Evolutionary conservation across 2,797 vertebrate species (phyloP), one percentile per base, ranked within the genome.

Genomic region (Acanthurus leucopareius): DNA sequence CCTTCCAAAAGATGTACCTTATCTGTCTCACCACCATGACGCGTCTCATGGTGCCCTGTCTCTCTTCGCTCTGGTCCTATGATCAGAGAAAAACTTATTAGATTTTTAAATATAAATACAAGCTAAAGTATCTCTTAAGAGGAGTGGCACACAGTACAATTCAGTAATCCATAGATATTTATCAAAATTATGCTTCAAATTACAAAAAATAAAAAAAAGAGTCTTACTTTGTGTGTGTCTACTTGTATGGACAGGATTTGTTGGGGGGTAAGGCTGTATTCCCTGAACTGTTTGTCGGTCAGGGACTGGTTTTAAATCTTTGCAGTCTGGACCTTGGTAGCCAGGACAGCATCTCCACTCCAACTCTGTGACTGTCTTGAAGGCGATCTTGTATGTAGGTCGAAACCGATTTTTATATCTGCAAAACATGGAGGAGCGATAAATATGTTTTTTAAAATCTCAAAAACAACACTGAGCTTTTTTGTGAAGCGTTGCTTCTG

Each of bases 271-370:
- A 42, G 91, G 82, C 57, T 92, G 90, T 10, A 57, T 83, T 85
- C 86, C 89, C 62, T 84, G 80, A 7, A 73, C 71, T 1, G 69
- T 82, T 64, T 92, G 94, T 75, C 67, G 76, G 45, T 93, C 88
- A 22, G 90, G 90, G 4, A 93, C 75, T 67, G 96, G 95, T 92
- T 95, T 97, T 80, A 94, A 90, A 77, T 98, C 96, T 92, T 92
- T 96, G 85, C 98, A 99, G 89, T 98, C 95, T 16, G 90, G 93
- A 58, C 98, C 98, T 86, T 94, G 96, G 89, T 96, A 97, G 22
- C 97, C 97, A 0, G 98, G 98, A 80, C 98, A 99, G 84, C 98
- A 99, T 56, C 96, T 97, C 98, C 98, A 99, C 68, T 98, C 97
- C 44, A 99, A 72, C 86, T 97, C 97, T 4, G 98, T 98, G 35